A percentile compares a stretch with the other conserved stretches of the same genome.
Conservation (phyloP, 2,113 vertebrate genomes). For the Pygoscelis antarcticus region DNA sequence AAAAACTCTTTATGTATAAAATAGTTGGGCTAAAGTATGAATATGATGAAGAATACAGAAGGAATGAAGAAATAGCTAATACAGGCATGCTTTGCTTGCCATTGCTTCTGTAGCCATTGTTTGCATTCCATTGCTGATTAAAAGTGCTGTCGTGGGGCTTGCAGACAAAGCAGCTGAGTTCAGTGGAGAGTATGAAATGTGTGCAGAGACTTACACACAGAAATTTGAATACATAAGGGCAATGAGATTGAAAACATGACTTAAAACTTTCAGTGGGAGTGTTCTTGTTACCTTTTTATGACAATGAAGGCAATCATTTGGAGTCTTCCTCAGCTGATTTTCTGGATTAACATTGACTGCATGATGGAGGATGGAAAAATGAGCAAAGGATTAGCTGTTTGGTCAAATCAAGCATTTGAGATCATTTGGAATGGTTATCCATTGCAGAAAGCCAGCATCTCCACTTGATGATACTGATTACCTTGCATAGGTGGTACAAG, state of each 20-base stretch:
- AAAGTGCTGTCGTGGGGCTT: background rate
- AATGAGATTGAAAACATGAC: background rate
- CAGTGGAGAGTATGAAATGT: background rate
- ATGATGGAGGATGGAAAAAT: background rate
- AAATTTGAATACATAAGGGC: background rate
- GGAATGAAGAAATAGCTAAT: background rate
- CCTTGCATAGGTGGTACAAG: background rate
- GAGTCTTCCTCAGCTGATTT: background rate
- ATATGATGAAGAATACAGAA: background rate
- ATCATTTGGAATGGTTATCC: background rate
- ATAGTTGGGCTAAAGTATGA: background rate
- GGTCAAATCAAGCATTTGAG: background rate
- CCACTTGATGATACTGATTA: background rate
- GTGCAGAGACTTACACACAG: background rate
- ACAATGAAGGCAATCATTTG: background rate
- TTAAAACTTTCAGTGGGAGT: background rate
- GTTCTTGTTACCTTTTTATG: background rate
- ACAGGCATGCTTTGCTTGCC: background rate
- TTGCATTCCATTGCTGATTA: conserved; percentile 47
- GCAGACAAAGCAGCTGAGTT: background rate
- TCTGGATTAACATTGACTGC: background rate
- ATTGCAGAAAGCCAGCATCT: background rate
- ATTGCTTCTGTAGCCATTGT: background rate
- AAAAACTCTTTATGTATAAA: background rate
- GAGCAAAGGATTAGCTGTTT: background rate